Evolutionary conservation across 64 coral and sea anemone genomes (phyloP).

Genomic region (Anthopleura sola): DNA sequence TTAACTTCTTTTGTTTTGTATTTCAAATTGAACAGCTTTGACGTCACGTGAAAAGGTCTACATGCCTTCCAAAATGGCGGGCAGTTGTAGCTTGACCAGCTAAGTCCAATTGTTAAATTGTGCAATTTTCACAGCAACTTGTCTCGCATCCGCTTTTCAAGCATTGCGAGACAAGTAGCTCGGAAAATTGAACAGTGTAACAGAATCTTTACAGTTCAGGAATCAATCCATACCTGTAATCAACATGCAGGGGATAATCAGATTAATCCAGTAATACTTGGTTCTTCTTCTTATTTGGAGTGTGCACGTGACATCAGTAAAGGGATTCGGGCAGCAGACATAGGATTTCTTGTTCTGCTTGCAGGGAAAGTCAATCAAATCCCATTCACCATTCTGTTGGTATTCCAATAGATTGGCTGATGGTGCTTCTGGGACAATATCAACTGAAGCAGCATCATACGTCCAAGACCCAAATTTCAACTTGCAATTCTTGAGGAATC

Average conservation of each 20-base stretch:
- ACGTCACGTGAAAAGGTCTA: too few species aligned
- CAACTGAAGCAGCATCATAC: slow-evolving; percentile 81
- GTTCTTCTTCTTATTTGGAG: slow-evolving; percentile 85
- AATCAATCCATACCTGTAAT: slow-evolving; percentile 63
- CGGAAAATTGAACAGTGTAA: too few species aligned
- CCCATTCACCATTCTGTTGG: slow-evolving; percentile 88
- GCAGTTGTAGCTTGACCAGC: too few species aligned
- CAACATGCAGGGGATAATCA: slow-evolving; percentile 93
- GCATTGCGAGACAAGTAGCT: too few species aligned
- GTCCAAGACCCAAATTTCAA: slow-evolving; percentile 98
- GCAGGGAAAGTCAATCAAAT: slow-evolving; percentile 76
- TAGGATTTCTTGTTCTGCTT: slow-evolving; percentile 61
- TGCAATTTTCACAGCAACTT: too few species aligned
- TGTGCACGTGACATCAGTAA: slow-evolving; percentile 87
- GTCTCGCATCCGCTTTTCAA: too few species aligned
- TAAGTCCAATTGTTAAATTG: too few species aligned
- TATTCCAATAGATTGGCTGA: slow-evolving; percentile 51
- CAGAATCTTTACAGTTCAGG: too few species aligned
- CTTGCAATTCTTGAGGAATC: slow-evolving; percentile 43
- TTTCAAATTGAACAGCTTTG: too few species aligned
- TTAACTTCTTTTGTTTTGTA: too few species aligned
- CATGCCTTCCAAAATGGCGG: too few species aligned
- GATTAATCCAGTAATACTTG: slow-evolving; percentile 82
- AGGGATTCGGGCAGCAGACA: slow-evolving; percentile 72
- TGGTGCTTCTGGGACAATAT: slow-evolving; percentile 49